These are phyloP conservation scores for Xylocampa areola DNA, from an alignment of 2,888 invertebrate genomes.

Conservation along the genomic window DNA sequence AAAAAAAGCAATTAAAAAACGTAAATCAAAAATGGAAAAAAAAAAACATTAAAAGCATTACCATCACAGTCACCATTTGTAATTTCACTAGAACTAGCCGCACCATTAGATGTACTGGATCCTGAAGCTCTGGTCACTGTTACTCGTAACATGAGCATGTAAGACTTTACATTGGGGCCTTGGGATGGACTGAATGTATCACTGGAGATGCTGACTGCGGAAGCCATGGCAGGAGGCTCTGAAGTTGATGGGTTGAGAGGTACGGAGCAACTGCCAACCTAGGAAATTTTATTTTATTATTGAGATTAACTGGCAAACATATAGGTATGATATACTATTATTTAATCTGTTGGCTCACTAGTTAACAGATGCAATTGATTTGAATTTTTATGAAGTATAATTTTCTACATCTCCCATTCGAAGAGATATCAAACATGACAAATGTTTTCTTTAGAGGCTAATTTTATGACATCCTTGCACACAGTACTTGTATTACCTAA, in stretches of 20 bases:
- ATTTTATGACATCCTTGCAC: no score
- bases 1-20: conserved; percentile 1
- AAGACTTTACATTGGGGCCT: conserved; percentile 95
- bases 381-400: no score
- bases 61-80: conserved; percentile 88
- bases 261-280: conserved; percentile 93
- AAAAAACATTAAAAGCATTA: conserved; percentile 59
- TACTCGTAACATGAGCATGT: conserved; percentile 94
- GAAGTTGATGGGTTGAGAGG: conserved; percentile 92
- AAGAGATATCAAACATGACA: no score
- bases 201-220: conserved; percentile 95
- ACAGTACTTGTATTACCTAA: no score
- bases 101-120: conserved; percentile 66
- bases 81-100: conserved; percentile 82
- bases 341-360: no score
- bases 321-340: background rate
- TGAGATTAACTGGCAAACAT: background rate
- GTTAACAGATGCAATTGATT: no score
- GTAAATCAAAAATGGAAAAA: conserved; percentile 14
- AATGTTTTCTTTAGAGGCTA: no score
- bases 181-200: conserved; percentile 95
- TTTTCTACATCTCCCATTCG: no score
- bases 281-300: background rate
- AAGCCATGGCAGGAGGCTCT: conserved; percentile 92
- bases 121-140: conserved; percentile 80